Base-by-base conservation (phyloP, 2,113 vertebrate species). In the Choloepus hoffmanni region DNA sequence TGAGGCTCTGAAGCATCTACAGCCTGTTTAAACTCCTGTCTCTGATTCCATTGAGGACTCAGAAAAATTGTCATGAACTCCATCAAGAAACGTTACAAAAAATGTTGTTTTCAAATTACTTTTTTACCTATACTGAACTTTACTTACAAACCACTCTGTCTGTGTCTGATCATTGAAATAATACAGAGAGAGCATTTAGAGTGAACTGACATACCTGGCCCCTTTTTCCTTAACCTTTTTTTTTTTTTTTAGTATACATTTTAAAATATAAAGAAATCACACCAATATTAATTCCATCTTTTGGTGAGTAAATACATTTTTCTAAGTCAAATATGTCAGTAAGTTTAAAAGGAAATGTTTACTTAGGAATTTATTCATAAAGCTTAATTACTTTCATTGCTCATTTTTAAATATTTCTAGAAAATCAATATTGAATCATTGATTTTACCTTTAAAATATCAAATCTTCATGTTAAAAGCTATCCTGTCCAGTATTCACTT, bases 241-340 rank as follows among this genome's bases (percentile, higher is more conserved):
- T 67, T 88, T 88, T 88, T 88, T 53, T 73, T 33, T 48, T 40
- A 91, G 83, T 10, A 67, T 11, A 40, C 26, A 73, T 85, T 95
- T 96, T 84, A 93, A 93, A 95, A 92, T 87, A 72, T 11, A 93
- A 87, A 93, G 50, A 82, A 94, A 96, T 87, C 14, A 63, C 6
- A 77, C 2, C 30, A 70, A 13, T 63, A 94, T 79, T 67, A 45
- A 30, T 77, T 70, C 14, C 7, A 88, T 93, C 40, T 83, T 93
- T 68, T 94, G 40, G 10, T 19, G 85, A 85, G 33, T 55, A 90
- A 95, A 24, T 24, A 82, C 4, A 74, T 50, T 92, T 96, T 92
- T 43, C 73, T 63, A 88, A 90, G 36, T 79, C 45, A 74, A 78
- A 45, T 58, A 93, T 81, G 9, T 62, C 79, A 74, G 23, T 83